Evolutionary conservation across 2,113 vertebrate species (phyloP).

Genomic region (Silurus glanis): DNA sequence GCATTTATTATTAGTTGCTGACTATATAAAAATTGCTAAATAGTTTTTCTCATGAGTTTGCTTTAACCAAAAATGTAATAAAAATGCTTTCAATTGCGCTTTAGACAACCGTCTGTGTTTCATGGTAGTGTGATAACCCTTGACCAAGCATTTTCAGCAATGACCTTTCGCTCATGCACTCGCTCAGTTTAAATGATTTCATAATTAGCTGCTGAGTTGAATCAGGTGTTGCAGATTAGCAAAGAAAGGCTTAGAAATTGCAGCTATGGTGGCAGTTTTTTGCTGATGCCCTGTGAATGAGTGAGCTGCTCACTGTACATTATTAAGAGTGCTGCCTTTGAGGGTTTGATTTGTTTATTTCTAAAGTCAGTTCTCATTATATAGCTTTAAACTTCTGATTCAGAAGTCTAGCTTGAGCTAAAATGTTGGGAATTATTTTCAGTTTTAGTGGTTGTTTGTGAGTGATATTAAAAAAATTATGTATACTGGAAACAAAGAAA

Average conservation of each 20-base stretch:
- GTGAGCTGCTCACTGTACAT: neutral
- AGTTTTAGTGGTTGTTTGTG: neutral
- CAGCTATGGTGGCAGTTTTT: neutral
- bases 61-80: neutral
- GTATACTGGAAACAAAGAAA: neutral
- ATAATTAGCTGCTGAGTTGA: slow-evolving; percentile 7
- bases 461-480: neutral
- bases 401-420: neutral
- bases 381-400: neutral
- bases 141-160: neutral
- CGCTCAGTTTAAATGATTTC: neutral
- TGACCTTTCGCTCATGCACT: neutral
- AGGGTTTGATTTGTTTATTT: neutral
- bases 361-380: slow-evolving; percentile 8
- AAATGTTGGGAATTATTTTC: neutral
- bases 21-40: too few relatives aligned
- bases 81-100: neutral
- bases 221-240: slow-evolving; percentile 24
- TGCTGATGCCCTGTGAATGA: neutral
- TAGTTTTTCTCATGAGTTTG: neutral
- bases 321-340: neutral
- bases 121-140: neutral
- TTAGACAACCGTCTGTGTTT: neutral
- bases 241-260: neutral
- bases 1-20: too few relatives aligned